Percentiles rank a stretch among this genome's conserved stretches.
Evolutionary conservation across 2,888 invertebrate species (phyloP).

Genomic region (Cheilosia vernalis): DNA sequence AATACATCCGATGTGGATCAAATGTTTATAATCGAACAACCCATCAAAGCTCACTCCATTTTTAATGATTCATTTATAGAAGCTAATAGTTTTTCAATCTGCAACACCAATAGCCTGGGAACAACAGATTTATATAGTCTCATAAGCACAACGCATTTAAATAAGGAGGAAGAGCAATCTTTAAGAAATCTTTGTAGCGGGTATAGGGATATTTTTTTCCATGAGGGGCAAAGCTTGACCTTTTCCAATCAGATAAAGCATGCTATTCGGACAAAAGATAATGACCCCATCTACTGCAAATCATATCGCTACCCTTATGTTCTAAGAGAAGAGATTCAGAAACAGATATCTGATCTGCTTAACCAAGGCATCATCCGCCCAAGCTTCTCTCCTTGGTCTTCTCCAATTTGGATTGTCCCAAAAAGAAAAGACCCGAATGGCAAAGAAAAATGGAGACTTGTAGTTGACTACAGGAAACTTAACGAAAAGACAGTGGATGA

Average conservation of each 20-base stretch:
- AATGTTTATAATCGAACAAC: conserved; percentile 10
- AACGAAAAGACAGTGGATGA: too few species aligned
- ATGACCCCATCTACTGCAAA: conserved; percentile 67
- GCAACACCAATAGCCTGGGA: too few species aligned
- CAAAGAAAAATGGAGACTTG: conserved; percentile 32
- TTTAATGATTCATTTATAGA: too few species aligned
- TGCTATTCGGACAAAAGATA: conserved; percentile 55
- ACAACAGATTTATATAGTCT: too few species aligned
- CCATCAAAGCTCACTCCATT: too few species aligned
- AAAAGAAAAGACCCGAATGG: conserved; percentile 26
- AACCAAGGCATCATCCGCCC: conserved; percentile 23
- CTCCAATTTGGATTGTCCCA: conserved; percentile 24
- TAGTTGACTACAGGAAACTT: conserved; percentile 37
- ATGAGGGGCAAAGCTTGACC: too few species aligned
- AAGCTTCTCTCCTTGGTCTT: conserved; percentile 28
- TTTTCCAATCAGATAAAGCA: conserved; percentile 63
- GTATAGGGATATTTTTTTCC: too few species aligned
- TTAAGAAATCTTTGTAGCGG: conserved; percentile 22
- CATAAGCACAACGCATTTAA: too few species aligned
- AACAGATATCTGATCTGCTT: conserved; percentile 51
- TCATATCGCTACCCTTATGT: conserved; percentile 75
- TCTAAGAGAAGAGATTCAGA: too few species aligned
- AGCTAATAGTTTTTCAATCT: too few species aligned
- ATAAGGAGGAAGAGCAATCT: too few species aligned
- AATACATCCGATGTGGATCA: conserved; percentile 24